phyloP scores from a whole-genome alignment of 2,888 invertebrate genomes.

The Deroplatys truncata region DNA sequence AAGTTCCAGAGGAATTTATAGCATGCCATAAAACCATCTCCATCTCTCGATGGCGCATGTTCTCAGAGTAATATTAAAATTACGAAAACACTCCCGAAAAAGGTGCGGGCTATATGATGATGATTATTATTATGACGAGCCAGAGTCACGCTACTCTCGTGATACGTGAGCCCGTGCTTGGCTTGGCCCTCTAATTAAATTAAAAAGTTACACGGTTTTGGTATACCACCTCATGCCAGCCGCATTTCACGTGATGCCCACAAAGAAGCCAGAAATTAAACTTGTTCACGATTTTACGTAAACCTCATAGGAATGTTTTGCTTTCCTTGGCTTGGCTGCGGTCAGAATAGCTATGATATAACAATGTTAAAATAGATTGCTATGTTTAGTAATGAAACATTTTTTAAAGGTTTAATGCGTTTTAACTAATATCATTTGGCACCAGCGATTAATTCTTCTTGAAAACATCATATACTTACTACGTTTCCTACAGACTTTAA shows the following conservation, averaged over 20 bases:
- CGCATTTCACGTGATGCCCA: background rate
- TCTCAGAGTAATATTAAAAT: background rate
- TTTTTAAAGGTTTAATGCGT: too few relatives aligned
- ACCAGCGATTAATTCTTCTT: too few relatives aligned
- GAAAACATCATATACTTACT: too few relatives aligned
- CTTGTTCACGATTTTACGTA: background rate
- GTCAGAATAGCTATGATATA: too few relatives aligned
- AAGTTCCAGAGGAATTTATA: background rate
- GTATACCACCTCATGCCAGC: background rate
- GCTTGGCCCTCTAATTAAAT: background rate
- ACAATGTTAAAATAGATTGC: too few relatives aligned
- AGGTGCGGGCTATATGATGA: background rate
- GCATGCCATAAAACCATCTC: background rate
- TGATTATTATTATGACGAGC: background rate
- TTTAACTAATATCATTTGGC: too few relatives aligned
- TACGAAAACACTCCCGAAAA: background rate
- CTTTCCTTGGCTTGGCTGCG: background rate
- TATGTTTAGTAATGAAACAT: too few relatives aligned
- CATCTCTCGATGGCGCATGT: background rate
- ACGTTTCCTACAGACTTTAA: too few relatives aligned
- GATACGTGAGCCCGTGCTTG: background rate
- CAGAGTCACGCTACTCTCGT: background rate
- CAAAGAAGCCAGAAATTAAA: background rate
- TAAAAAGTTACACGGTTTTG: background rate
- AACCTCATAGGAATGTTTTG: background rate